Evolutionary conservation across 2,888 invertebrate species (phyloP).

Genomic region (Alsophila aescularia): DNA sequence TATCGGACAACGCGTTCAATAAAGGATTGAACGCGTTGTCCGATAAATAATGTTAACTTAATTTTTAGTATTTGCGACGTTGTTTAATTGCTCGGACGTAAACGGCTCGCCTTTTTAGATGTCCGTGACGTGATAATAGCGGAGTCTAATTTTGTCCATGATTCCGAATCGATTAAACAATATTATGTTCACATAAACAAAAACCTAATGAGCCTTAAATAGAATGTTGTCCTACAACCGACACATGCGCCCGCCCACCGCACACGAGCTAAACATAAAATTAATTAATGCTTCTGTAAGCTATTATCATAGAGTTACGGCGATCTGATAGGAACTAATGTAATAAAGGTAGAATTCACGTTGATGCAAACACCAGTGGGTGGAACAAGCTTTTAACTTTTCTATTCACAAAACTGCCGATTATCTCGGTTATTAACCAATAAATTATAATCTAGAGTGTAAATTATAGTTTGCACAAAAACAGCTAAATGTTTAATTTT

Average conservation of each 20-base stretch:
- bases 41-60: slow-evolving; percentile 1
- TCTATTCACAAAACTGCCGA: slow-evolving; percentile 20
- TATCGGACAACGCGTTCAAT: too few species aligned
- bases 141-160: slow-evolving; percentile 28
- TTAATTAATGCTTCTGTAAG: slow-evolving; percentile 69
- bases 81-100: slow-evolving; percentile 9
- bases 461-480: slow-evolving; percentile 7
- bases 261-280: slow-evolving; percentile 53
- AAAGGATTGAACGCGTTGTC: neutral
- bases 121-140: slow-evolving; percentile 17
- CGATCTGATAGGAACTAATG: slow-evolving; percentile 48
- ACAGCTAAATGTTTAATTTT: neutral
- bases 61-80: slow-evolving; percentile 8
- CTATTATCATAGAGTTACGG: slow-evolving; percentile 67
- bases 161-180: slow-evolving; percentile 32
- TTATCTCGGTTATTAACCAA: slow-evolving; percentile 16
- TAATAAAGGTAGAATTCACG: slow-evolving; percentile 41
- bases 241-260: slow-evolving; percentile 60
- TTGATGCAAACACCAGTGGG: slow-evolving; percentile 28
- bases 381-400: slow-evolving; percentile 27
- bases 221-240: slow-evolving; percentile 69
- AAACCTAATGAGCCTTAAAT: slow-evolving; percentile 63
- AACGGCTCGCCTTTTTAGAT: slow-evolving; percentile 20
- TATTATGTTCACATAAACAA: slow-evolving; percentile 48
- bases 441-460: slow-evolving; percentile 18